phyloP scores from a whole-genome alignment of 2,888 invertebrate genomes.

The Uloborus plumipes region DNA sequence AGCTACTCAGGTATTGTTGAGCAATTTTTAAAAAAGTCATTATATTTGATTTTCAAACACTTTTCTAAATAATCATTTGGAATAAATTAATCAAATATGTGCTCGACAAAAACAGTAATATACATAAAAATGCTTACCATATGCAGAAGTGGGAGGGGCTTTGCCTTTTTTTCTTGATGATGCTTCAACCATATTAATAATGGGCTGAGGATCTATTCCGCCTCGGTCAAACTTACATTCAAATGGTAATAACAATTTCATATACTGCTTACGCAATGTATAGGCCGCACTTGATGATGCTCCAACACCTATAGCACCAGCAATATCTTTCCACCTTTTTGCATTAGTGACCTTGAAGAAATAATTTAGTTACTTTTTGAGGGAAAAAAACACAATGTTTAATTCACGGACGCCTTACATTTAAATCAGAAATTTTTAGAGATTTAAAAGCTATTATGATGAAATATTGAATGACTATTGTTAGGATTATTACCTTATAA shows the following conservation, averaged over 20 bases:
- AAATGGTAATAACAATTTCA: constrained; percentile 93
- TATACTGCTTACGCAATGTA: constrained; percentile 97
- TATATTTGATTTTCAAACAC: too few relatives aligned
- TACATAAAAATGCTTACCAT: constrained; percentile 17
- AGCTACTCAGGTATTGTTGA: too few relatives aligned
- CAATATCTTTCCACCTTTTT: constrained; percentile 99
- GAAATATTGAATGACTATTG: too few relatives aligned
- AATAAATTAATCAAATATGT: neutral
- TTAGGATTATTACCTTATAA: too few relatives aligned
- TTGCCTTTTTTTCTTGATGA: constrained; percentile 88
- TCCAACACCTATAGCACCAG: constrained; percentile 93
- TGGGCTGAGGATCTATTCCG: constrained; percentile 96
- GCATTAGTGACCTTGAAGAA: constrained; percentile 82
- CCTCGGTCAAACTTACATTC: constrained; percentile 98
- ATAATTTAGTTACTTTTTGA: neutral
- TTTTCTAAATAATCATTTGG: too few relatives aligned
- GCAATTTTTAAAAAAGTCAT: too few relatives aligned
- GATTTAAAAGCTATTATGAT: too few relatives aligned
- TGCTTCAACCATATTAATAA: constrained; percentile 89
- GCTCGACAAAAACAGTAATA: neutral
- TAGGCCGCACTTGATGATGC: constrained; percentile 98
- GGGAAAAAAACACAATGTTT: neutral
- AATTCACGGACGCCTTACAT: too few relatives aligned
- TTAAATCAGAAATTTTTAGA: too few relatives aligned
- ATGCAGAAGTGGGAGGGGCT: constrained; percentile 75